A percentile compares a stretch with the other conserved stretches of the same genome.
phyloP scores from a whole-genome alignment of 2,797 vertebrate genomes.

The Ciconia nigra region DNA sequence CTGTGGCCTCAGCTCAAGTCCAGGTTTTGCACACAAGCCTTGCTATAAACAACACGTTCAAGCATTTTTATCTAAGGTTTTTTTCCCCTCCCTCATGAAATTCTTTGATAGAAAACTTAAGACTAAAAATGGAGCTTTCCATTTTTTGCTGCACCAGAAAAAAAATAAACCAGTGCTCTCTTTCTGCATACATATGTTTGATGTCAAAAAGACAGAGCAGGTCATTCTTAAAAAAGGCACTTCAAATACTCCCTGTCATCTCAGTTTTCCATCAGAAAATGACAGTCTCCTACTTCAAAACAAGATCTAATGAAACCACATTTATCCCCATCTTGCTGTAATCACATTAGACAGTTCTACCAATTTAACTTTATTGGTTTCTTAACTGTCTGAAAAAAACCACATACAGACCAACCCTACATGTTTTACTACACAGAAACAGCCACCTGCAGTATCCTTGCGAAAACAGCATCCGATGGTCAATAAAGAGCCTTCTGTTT shows the following conservation, averaged over 20 bases:
- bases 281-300: slow-evolving; percentile 20
- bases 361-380: slow-evolving; percentile 33
- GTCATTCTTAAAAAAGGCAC: slow-evolving; percentile 14
- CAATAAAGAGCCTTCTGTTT: slow-evolving; percentile 23
- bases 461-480: neutral
- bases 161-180: neutral
- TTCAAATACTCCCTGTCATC: slow-evolving; percentile 27
- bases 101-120: neutral
- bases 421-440: neutral
- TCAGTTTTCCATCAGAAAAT: slow-evolving; percentile 17
- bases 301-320: slow-evolving; percentile 29
- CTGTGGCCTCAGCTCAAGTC: neutral
- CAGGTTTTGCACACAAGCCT: neutral
- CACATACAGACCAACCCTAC: neutral
- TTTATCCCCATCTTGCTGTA: slow-evolving; percentile 41
- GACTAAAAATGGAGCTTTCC: neutral
- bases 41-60: neutral
- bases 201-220: slow-evolving; percentile 42
- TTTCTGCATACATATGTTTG: neutral
- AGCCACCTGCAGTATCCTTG: slow-evolving; percentile 31
- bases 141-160: neutral
- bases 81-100: neutral
- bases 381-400: neutral
- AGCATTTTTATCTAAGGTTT: neutral
- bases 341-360: slow-evolving; percentile 32